These are phyloP conservation scores for Garrulus glandarius DNA, from an alignment of 2,797 vertebrate species.

Conservation along the genomic window DNA sequence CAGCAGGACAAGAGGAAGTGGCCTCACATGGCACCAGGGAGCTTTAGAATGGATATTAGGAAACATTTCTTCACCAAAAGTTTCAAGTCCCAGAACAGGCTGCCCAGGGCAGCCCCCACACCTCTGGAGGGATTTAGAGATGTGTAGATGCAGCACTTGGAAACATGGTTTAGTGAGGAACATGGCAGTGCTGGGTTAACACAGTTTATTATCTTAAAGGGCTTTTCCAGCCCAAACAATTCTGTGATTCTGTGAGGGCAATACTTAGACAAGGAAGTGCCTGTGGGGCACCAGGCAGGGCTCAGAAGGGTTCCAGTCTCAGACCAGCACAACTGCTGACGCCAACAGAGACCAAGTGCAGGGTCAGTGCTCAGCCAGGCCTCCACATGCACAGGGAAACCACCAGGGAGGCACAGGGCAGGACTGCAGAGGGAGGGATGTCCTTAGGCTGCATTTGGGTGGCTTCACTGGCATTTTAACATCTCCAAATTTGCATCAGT, in stretches of 20 bases:
- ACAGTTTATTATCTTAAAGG: not conserved
- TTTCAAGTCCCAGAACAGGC: too few relatives aligned
- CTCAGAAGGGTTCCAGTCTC: not conserved
- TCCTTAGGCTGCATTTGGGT: not conserved
- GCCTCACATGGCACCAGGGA: not conserved
- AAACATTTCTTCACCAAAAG: not conserved
- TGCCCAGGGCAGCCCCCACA: not conserved
- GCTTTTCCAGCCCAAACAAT: not conserved
- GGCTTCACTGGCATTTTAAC: not conserved
- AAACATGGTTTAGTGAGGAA: not conserved
- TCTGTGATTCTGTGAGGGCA: too few relatives aligned
- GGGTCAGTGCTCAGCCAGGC: not conserved
- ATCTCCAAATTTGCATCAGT: not conserved
- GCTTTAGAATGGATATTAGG: not conserved
- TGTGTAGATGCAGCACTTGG: not conserved
- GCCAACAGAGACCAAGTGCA: accelerated
- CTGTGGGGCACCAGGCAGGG: not conserved
- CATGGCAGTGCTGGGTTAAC: not conserved
- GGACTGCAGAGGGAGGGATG: not conserved
- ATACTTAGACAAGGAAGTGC: not conserved
- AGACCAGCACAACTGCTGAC: not conserved
- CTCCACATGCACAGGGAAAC: too few relatives aligned
- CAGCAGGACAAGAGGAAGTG: not conserved
- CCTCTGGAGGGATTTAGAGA: not conserved
- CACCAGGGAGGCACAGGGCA: accelerated